Evolutionary conservation across 1,140 invertebrate genomes (phyloP), one percentile per base, ranked within the genome.

Genomic region (Zelostemma sp.): DNA sequence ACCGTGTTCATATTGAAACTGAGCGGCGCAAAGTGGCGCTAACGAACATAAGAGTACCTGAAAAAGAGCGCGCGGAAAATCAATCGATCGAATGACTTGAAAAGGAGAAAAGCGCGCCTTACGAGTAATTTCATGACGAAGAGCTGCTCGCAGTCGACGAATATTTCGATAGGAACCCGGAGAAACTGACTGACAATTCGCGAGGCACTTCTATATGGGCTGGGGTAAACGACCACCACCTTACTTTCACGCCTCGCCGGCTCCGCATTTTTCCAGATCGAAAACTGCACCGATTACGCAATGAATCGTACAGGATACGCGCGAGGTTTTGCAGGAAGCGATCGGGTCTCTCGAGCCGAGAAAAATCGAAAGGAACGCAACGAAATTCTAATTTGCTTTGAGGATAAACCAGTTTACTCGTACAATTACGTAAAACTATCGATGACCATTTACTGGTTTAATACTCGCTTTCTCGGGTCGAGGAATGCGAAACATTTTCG

Each of bases 151-250:
- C 45, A 43, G 33, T 45, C 72, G 69, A 80, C 74, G 68, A 76
- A 48, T 77, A 80, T 80, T 80, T 81, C 72, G 56, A 66, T 70
- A 74, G 67, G 72, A 76, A 70, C 71, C 68, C 73, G 74, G 70
- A 67, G 71, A 80, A 84, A 85, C 84, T 85, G 81, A 63, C 74
- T 25, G 35, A 60, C 50, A 64, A 45, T 72, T 77, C 56, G 68
- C 71, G 70, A 76, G 54, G 76, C 81, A 78, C 81, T 83, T 83
- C 80, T 85, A 84, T 85, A 85, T 82, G 82, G 77, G 71, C 81
- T 76, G 38, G 61, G 67, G 68, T 69, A 64, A 73, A 72, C 65
- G 69, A 59, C 76, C 72, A 75, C 76, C 76, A 74, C 73, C 76
- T 71, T 70, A 56, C 55, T 72, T 72, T 74, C 67, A 73, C 69